Base-by-base conservation (phyloP, 2,888 invertebrate species). In the Gonocerus acuteangulatus region DNA sequence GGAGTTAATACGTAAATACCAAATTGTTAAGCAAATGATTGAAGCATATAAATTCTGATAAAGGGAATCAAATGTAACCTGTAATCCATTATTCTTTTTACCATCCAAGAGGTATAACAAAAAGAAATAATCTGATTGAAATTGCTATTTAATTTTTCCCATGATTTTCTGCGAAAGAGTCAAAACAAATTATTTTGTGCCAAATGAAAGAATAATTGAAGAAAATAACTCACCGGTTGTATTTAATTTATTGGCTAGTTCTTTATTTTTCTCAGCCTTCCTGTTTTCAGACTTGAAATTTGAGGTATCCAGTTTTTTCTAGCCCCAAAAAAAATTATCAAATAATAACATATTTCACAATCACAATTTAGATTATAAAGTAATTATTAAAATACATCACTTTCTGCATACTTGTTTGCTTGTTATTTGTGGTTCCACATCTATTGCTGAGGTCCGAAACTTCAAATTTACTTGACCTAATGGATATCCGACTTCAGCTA, bases 181-280 rank as follows among this genome's bases (percentile, higher is more conserved):
- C n/a, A n/a, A n/a, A n/a, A n/a, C n/a, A n/a, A n/a, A n/a, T n/a
- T n/a, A n/a, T n/a, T n/a, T n/a, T n/a, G n/a, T n/a, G n/a, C n/a
- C n/a, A n/a, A n/a, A n/a, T n/a, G n/a, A n/a, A n/a, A n/a, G n/a
- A n/a, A n/a, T n/a, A n/a, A n/a, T n/a, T n/a, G n/a, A n/a, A n/a
- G n/a, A n/a, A n/a, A n/a, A n/a, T n/a, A 42, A 54, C 65, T 63
- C 60, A 67, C 67, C 60, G 62, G 66, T 66, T n/a, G 57, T 62
- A 48, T 62, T 65, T 57, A 47, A 21, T 62, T 65, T 67, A 51
- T 49, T 60, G 32, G 54, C 32, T 7, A 60, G 36, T 61, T 67
- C 67, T 48, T 66, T 67, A 6, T 48, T 59, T 51, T 66, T 67
- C 34, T 67, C 66, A 13, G 63, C 42, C 54, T 66, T 67, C 47